These are phyloP conservation scores for Emydura subglobosa DNA, from an alignment of 2,113 vertebrate genomes.

Conservation along the genomic window DNA sequence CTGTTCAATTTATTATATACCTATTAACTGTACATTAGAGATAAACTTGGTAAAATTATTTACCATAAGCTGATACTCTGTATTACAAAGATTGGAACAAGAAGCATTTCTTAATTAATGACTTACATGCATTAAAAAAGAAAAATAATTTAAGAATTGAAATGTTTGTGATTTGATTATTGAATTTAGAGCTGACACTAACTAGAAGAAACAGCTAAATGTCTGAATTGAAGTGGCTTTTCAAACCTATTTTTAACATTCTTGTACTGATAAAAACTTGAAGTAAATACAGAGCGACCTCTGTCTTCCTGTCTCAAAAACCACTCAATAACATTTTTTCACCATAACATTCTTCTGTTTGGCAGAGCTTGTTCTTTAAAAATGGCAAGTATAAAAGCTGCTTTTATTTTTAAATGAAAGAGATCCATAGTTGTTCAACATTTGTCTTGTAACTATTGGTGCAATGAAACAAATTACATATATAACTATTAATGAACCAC, in stretches of 20 bases:
- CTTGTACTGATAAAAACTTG: neutral
- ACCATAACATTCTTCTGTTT: neutral
- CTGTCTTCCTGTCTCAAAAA: neutral
- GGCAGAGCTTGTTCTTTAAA: neutral
- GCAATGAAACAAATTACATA: neutral
- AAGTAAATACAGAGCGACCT: accelerated
- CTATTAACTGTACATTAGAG: constrained; percentile 1
- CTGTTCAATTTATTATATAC: constrained; percentile 17
- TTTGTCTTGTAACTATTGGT: neutral
- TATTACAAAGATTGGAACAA: neutral
- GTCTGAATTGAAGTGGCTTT: neutral
- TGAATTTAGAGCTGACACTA: neutral
- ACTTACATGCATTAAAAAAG: neutral
- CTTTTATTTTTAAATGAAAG: neutral
- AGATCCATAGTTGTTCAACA: accelerated
- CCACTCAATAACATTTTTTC: neutral
- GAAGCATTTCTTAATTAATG: neutral
- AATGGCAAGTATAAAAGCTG: neutral
- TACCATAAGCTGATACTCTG: neutral
- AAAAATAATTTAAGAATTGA: neutral
- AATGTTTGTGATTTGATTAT: neutral
- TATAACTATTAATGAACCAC: neutral
- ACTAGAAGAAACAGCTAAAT: neutral
- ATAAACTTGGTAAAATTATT: neutral
- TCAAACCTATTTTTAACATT: neutral